Evolutionary conservation across 2,113 vertebrate species (phyloP), one percentile per base, ranked within the genome.

Genomic region (Vidua macroura): DNA sequence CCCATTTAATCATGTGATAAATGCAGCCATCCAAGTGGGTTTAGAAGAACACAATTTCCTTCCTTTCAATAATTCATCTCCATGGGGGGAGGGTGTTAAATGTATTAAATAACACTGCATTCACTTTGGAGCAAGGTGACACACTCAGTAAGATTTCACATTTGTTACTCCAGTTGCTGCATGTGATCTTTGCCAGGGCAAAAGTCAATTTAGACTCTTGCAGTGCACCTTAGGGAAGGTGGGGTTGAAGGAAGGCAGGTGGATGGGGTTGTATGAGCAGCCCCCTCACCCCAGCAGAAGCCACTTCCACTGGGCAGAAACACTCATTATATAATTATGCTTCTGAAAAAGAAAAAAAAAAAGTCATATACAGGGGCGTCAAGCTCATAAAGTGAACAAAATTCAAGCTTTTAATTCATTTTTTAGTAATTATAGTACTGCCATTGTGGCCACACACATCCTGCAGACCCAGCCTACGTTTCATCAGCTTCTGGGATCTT

Each of bases 121-220:
- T 89, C 92, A 93, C 83, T 93, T 88, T 93, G 52, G 83, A 94
- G 72, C 94, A 95, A 97, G 95, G 96, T 97, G 96, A 97, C 97
- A 95, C 66, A 19, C 56, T 52, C 41, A 6, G 58, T 63, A 74
- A 95, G 76, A 43, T 74, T 63, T 86, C 80, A 78, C 93, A 94
- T 96, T 92, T 72, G 64, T 95, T 94, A 84, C 81, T 83, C 62
- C 44, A n/a, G 66, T 76, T 93, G 66, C 90, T 72, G 48, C 27
- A 10, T 0, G 1, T 33, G 68, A 82, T 67, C 46, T 76, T 49
- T 49, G 58, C 60, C 72, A n/a, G 81, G 86, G 55, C 52, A 76
- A 86, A 94, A 78, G 84, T 53, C 82, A 81, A 41, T 64, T 86
- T 44, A 67, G 62, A 58, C 30, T 55, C 30, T 59, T 56, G 76